Evolutionary conservation across 2,797 vertebrate species (phyloP).

Genomic region (Coregonus suidteri): DNA sequence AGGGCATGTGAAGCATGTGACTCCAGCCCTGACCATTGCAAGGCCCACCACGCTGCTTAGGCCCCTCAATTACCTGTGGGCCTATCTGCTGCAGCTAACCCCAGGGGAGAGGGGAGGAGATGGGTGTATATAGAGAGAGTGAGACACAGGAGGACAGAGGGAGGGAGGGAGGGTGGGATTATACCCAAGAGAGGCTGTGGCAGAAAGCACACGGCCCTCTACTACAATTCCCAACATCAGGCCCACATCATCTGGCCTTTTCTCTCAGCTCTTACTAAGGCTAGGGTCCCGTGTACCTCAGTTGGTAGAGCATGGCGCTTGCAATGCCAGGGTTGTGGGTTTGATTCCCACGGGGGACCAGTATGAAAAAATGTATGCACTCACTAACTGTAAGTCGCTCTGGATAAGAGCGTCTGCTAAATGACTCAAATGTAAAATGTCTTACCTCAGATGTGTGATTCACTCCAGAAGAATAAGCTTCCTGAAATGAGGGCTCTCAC

Average conservation of each 20-base stretch:
- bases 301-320: too few species aligned
- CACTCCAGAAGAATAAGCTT: neutral
- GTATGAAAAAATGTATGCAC: too few species aligned
- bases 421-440: too few species aligned
- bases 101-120: neutral
- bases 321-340: too few species aligned
- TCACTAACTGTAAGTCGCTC: too few species aligned
- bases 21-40: slow-evolving; percentile 17
- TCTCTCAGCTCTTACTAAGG: neutral
- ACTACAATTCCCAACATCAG: neutral
- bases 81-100: slow-evolving; percentile 27
- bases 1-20: slow-evolving; percentile 57
- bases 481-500: neutral
- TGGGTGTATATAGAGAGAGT: neutral
- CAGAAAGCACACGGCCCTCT: neutral
- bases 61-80: neutral
- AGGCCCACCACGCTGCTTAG: slow-evolving; percentile 27
- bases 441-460: neutral
- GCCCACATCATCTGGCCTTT: neutral
- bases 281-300: too few species aligned
- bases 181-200: neutral
- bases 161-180: neutral
- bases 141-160: neutral
- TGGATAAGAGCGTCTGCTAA: too few species aligned
- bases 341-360: too few species aligned